Evolutionary conservation across 2,113 vertebrate species (phyloP).

Genomic region (Promerops cafer): DNA sequence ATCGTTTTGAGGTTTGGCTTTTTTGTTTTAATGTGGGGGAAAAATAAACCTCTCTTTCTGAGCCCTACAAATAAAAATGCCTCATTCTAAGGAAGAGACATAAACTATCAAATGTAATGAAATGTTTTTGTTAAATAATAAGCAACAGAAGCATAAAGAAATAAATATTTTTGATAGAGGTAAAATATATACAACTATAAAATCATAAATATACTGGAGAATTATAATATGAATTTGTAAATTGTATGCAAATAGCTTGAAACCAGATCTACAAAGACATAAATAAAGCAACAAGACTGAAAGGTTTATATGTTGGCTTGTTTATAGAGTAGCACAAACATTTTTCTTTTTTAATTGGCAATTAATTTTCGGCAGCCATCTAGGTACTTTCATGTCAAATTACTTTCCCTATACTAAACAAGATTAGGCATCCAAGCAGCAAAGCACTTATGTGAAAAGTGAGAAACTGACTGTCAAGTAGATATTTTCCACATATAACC

Average conservation of each 20-base stretch:
- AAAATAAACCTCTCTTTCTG: conserved; percentile 34
- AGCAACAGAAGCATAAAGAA: conserved; percentile 74
- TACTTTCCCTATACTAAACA: conserved; percentile 82
- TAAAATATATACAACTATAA: conserved; percentile 82
- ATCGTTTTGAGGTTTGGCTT: background rate
- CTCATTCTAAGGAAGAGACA: conserved; percentile 70
- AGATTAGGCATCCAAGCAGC: conserved; percentile 81
- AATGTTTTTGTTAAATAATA: conserved; percentile 82
- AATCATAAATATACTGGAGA: conserved; percentile 80
- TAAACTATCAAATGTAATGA: conserved; percentile 78
- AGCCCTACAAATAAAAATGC: conserved; percentile 60
- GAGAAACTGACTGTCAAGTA: conserved; percentile 83
- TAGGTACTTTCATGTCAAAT: conserved; percentile 84
- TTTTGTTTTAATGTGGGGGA: background rate
- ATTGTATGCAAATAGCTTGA: conserved; percentile 84
- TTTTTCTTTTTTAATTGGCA: conserved; percentile 89
- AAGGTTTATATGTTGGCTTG: conserved; percentile 81
- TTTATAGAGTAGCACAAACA: conserved; percentile 85
- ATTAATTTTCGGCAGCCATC: conserved; percentile 85
- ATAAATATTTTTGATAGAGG: conserved; percentile 79
- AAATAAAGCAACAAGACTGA: conserved; percentile 82
- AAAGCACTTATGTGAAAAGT: conserved; percentile 80
- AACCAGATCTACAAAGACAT: conserved; percentile 81
- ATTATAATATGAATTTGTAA: conserved; percentile 82
- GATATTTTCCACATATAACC: conserved; percentile 81